Conservation (phyloP, 1,140 invertebrate species). For the Uloborus diversus region DNA sequence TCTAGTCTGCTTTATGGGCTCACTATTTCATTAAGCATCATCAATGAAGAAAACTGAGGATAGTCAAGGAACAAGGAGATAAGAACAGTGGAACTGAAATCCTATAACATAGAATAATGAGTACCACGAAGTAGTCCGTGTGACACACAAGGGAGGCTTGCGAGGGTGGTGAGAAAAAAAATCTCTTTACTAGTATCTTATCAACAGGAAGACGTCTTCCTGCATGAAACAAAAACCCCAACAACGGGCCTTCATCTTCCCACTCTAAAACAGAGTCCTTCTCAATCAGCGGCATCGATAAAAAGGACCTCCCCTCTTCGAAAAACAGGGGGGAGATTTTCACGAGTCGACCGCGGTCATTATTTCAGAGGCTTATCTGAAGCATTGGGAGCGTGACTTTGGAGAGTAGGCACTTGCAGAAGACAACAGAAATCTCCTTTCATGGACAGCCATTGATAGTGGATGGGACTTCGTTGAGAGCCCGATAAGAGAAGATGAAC, state of each 20-base stretch:
- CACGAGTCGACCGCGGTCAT: slow-evolving; percentile 20
- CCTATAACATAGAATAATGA: too few species aligned
- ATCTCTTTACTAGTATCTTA: too few species aligned
- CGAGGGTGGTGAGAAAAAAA: too few species aligned
- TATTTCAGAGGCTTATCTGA: slow-evolving; percentile 22
- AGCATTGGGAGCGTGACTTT: slow-evolving; percentile 21
- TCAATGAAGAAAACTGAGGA: too few species aligned
- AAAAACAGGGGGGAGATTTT: slow-evolving; percentile 1
- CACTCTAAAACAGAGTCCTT: slow-evolving; percentile 5
- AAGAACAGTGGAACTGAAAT: too few species aligned
- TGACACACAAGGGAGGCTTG: too few species aligned
- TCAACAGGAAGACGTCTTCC: too few species aligned
- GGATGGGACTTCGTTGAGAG: background rate
- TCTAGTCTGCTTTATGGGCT: too few species aligned
- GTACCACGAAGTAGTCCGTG: too few species aligned
- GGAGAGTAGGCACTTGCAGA: slow-evolving; percentile 20
- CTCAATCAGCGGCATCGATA: slow-evolving; percentile 9
- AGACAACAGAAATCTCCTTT: slow-evolving; percentile 43
- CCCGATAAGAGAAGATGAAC: background rate
- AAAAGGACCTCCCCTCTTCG: background rate
- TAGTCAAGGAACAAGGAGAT: too few species aligned
- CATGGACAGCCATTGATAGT: slow-evolving; percentile 23
- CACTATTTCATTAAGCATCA: too few species aligned
- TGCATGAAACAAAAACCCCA: background rate
- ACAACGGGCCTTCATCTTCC: background rate